A percentile compares a stretch with the other conserved stretches of the same genome.
These are phyloP conservation scores for Patiria miniata DNA, from an alignment of 35 echinoderm and acorn worm genomes.

Conservation along the genomic window DNA sequence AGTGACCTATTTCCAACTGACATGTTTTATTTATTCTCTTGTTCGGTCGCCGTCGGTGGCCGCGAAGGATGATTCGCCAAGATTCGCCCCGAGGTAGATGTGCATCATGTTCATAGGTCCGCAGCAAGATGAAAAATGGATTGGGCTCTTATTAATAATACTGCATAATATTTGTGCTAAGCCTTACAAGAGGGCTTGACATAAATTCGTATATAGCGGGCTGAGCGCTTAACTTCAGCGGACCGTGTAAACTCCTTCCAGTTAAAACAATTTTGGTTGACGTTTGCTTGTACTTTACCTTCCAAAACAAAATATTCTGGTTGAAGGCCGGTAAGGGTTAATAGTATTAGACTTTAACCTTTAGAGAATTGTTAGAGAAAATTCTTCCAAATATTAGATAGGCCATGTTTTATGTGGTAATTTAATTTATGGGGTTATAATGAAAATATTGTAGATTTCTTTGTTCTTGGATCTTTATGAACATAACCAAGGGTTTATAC, in stretches of 20 bases:
- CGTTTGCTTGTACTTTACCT: too few species aligned
- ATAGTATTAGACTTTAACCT: not conserved
- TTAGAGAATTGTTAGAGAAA: not conserved
- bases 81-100: not conserved
- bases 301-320: not conserved
- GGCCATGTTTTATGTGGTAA: too few species aligned
- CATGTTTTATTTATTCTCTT: constrained; percentile 10
- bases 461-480: too few species aligned
- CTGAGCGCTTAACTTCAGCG: not conserved
- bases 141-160: constrained; percentile 1
- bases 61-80: not conserved
- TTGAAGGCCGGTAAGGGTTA: not conserved
- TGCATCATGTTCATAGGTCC: not conserved
- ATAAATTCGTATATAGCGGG: not conserved
- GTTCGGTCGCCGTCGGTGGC: not conserved
- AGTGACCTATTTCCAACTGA: constrained; percentile 14
- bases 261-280: too few species aligned
- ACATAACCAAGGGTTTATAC: too few species aligned
- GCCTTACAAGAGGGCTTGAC: not conserved
- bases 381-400: too few species aligned
- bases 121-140: constrained; percentile 2
- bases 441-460: too few species aligned
- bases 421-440: too few species aligned
- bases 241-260: not conserved
- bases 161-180: constrained; percentile 26